Conservation (phyloP, 1,140 invertebrate species). For the Cyclina sinensis region DNA sequence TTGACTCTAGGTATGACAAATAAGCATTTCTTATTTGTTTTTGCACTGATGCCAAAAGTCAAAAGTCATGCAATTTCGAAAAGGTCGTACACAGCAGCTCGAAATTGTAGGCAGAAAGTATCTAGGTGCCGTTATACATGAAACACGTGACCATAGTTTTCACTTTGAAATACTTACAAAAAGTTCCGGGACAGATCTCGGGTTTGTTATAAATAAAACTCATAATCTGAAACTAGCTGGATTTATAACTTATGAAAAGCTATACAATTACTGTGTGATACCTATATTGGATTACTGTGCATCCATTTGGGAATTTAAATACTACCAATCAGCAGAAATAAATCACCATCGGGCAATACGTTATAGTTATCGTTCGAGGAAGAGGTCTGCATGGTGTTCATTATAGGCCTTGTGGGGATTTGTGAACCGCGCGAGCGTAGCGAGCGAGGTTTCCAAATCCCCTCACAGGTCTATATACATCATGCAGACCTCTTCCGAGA, state of each 20-base stretch:
- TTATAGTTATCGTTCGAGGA: too few relatives aligned
- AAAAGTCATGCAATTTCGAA: too few relatives aligned
- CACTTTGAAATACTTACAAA: constrained; percentile 41
- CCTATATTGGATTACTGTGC: constrained; percentile 65
- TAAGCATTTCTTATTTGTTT: too few relatives aligned
- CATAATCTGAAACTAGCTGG: constrained; percentile 49
- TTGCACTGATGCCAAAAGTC: too few relatives aligned
- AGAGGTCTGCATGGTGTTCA: too few relatives aligned
- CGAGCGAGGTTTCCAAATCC: too few relatives aligned
- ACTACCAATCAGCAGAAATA: constrained; percentile 46
- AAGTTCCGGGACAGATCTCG: constrained; percentile 48
- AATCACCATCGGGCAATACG: constrained; percentile 51
- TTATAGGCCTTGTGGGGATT: too few relatives aligned
- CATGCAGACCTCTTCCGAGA: too few relatives aligned
- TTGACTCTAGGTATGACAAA: too few relatives aligned
- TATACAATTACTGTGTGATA: constrained; percentile 61
- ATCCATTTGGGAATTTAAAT: constrained; percentile 52
- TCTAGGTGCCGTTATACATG: constrained; percentile 36
- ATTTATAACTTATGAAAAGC: constrained; percentile 52
- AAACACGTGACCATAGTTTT: constrained; percentile 8
- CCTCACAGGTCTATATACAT: too few relatives aligned
- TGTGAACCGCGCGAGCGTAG: too few relatives aligned
- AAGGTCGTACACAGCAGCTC: too few relatives aligned
- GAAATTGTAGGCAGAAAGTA: constrained; percentile 41
- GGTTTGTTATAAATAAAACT: constrained; percentile 58